phyloP scores from a whole-genome alignment of 2,888 invertebrate species.

The Hydroisotoma schaefferi region DNA sequence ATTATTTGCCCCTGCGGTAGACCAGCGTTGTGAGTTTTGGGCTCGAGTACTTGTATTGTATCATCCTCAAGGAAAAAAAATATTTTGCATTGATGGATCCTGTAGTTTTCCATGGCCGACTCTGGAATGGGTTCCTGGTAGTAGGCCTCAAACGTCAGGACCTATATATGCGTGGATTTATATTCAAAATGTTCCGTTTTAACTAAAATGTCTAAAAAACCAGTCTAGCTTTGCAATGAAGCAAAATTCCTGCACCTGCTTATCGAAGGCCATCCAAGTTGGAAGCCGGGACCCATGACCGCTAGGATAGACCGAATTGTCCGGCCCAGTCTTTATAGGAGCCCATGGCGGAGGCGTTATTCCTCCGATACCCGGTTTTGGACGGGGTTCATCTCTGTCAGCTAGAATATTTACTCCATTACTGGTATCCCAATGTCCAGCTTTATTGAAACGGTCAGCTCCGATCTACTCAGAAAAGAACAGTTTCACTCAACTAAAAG shows the following conservation, averaged over 20 bases:
- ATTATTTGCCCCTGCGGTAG: slow-evolving; percentile 68
- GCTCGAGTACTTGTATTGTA: slow-evolving; percentile 81
- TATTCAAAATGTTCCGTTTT: neutral
- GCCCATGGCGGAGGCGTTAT: slow-evolving; percentile 56
- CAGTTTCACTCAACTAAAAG: slow-evolving; percentile 8
- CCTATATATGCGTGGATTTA: slow-evolving; percentile 54
- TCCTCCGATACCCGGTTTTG: slow-evolving; percentile 60
- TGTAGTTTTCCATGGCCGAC: slow-evolving; percentile 63
- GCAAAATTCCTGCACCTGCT: slow-evolving; percentile 73
- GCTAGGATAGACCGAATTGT: slow-evolving; percentile 69
- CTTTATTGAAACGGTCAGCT: slow-evolving; percentile 62
- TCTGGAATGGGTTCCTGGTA: slow-evolving; percentile 79
- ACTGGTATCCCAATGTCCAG: slow-evolving; percentile 60
- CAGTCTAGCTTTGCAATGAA: neutral
- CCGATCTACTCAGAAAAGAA: slow-evolving; percentile 57
- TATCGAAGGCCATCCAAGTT: slow-evolving; percentile 82
- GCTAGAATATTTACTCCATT: slow-evolving; percentile 61
- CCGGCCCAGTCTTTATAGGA: slow-evolving; percentile 54
- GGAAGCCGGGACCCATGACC: slow-evolving; percentile 73
- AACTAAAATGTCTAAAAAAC: neutral
- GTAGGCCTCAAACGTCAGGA: slow-evolving; percentile 71
- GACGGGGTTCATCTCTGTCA: slow-evolving; percentile 54
- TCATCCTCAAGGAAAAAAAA: slow-evolving; percentile 87
- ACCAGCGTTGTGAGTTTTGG: slow-evolving; percentile 76
- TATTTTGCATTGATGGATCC: slow-evolving; percentile 75